Base-by-base conservation (phyloP, 2,797 vertebrate genomes). In the Staurois parvus region DNA sequence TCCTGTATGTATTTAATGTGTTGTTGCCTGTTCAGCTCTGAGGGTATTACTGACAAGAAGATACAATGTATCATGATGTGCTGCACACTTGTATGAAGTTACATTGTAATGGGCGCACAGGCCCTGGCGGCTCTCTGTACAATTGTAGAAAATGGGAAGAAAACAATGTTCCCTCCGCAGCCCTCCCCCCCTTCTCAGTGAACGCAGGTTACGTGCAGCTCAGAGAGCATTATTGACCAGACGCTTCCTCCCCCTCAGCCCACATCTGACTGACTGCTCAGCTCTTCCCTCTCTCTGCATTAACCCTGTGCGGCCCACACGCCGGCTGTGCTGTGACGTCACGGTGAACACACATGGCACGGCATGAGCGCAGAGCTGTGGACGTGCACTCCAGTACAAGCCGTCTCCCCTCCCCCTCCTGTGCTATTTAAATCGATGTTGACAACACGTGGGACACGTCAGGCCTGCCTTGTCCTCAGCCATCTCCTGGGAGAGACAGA, bases 371-470 rank as follows among this genome's bases (percentile, higher is more conserved):
- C 64, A 32, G 52, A 13, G 17, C 79, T 73, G 85, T 42, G 80
- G 79, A 82, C 79, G 85, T 86, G 79, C 74, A 62, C 4, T 17
- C 42, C 72, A n/a, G 72, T 76, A 32, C 30, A 59, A 24, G 37
- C 15, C 40, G 48, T 37, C 37, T 83, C 85, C 85, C 85, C 79
- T 83, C 85, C 85, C 77, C 85, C 48, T 67, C 45, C 30, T 32
- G 37, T 67, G 79, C 73, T 86, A 86, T 85, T 85, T 81, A 68
- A 73, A 85, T 81, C 69, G 78, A 75, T 85, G 84, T 76, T 85
- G 84, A 83, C 75, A 72, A 77, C 84, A 86, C 79, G 85, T 86
- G 85, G 80, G 80, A 86, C 74, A 86, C 85, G 85, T 86, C 85
- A 86, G 79, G 85, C 67, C 67, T 40, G 80, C 48, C 52, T 73